Evolutionary conservation across 2,888 invertebrate species (phyloP), one percentile per base, ranked within the genome.

Genomic region (Ellobium chinense): DNA sequence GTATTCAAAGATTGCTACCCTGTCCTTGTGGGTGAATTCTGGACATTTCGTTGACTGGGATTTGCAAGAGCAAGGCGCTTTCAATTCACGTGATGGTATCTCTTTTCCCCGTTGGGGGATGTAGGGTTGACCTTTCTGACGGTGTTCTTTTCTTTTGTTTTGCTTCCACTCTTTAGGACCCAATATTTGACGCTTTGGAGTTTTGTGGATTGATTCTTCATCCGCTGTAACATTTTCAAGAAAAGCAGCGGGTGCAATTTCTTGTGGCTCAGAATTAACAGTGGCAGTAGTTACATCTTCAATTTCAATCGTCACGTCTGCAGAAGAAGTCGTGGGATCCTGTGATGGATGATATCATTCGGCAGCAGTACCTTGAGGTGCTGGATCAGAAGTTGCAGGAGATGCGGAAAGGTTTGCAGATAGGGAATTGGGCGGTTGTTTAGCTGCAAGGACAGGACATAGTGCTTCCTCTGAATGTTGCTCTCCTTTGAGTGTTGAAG

Each of bases 31-130:
- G 27, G 60, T 60, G 60, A 60, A 60, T 60, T 60, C 60, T n/a
- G 5, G 60, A 60, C 60, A 60, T 27, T 60, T 60, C 60, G n/a
- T 60, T 21, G 60, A 7, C 21, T 21, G n/a, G 27, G 60, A 21
- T 60, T 60, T 60, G n/a, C 60, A 60, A 7, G 60, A 60, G 60
- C 60, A 60, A 60, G 60, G 60, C 60, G 21, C 60, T 60, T 46
- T 46, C 46, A 46, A 12, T 46, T 46, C 46, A 46, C 46, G 46
- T 12, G 46, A 7, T 46, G 46, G 18, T 46, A 46, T 46, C 46
- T 46, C 46, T 18, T 46, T 46, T 46, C 46, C 46, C 18, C 46
- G 46, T 60, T 60, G 60, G 14, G n/a, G 7, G n/a, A 60, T 27
- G 27, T 60, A 60, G 60, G 60, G 60, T 60, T 60, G 60, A 60